Evolutionary conservation across 1,140 invertebrate species (phyloP).

Genomic region (Zaprionus capensis): DNA sequence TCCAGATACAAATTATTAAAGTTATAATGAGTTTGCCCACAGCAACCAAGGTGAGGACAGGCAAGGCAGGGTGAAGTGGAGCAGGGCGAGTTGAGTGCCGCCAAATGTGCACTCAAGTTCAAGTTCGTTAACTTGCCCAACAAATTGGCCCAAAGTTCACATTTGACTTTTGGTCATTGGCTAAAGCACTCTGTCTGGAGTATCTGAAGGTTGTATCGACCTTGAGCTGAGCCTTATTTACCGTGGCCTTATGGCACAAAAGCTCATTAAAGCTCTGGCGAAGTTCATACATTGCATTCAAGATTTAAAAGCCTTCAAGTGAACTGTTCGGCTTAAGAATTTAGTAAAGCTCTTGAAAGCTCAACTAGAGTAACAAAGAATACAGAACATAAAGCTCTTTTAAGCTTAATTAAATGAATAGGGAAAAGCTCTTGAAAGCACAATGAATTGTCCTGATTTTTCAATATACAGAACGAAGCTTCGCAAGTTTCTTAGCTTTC

Average conservation of each 20-base stretch:
- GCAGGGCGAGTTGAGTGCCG: background rate
- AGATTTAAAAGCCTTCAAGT: no score
- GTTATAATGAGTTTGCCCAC: slow-evolving; percentile 52
- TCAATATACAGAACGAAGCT: background rate
- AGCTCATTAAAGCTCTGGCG: background rate
- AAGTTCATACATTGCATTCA: no score
- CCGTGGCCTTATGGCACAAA: background rate
- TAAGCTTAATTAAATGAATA: no score
- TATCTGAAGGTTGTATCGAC: background rate
- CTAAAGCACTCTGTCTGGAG: background rate
- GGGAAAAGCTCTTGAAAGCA: background rate
- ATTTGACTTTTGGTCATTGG: slow-evolving; percentile 5
- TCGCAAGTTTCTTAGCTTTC: no score
- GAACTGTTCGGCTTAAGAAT: no score
- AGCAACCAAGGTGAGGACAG: slow-evolving; percentile 8
- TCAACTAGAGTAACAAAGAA: no score
- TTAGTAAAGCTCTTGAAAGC: no score
- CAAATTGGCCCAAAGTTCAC: slow-evolving; percentile 29
- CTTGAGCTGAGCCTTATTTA: background rate
- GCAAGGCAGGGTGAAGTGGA: background rate
- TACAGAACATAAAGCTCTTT: background rate
- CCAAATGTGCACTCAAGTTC: slow-evolving; percentile 32
- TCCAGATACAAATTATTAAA: slow-evolving; percentile 46
- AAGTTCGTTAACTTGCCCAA: slow-evolving; percentile 31
- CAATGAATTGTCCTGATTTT: background rate